These are phyloP conservation scores for Distichodus sexfasciatus DNA, from an alignment of 2,797 vertebrate genomes.

Conservation along the genomic window DNA sequence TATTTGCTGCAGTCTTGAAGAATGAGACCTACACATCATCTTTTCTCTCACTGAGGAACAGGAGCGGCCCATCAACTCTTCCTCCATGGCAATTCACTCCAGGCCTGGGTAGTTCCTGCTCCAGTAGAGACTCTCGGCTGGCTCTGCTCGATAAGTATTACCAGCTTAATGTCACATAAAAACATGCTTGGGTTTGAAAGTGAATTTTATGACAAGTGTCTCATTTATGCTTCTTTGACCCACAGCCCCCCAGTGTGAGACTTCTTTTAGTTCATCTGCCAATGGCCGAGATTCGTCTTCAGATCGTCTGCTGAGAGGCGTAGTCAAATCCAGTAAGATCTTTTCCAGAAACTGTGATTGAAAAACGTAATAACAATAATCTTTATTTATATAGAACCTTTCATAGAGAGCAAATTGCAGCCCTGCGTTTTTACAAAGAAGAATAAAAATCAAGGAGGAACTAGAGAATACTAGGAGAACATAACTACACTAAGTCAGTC, in stretches of 20 bases:
- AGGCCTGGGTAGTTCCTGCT: not conserved
- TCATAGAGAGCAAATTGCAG: too few relatives aligned
- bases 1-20: slow-evolving; percentile 52
- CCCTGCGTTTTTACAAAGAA: too few relatives aligned
- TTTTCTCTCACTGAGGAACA: slow-evolving; percentile 42
- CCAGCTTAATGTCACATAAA: not conserved
- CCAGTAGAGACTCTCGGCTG: not conserved
- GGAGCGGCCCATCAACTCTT: not conserved
- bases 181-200: not conserved
- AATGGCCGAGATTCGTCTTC: slow-evolving; percentile 42
- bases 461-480: too few relatives aligned
- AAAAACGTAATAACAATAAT: too few relatives aligned
- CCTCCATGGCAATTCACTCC: not conserved
- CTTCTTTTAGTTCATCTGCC: slow-evolving; percentile 52
- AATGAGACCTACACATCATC: slow-evolving; percentile 41
- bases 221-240: slow-evolving; percentile 31
- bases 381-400: too few relatives aligned
- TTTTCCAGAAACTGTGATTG: slow-evolving; percentile 22
- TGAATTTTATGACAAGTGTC: slow-evolving; percentile 7
- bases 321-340: slow-evolving; percentile 49
- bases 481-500: too few relatives aligned
- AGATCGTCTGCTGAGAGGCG: not conserved
- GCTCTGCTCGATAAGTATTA: slow-evolving; percentile 5
- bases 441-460: too few relatives aligned
- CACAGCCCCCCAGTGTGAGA: slow-evolving; percentile 53